These are phyloP conservation scores for Zosterops hypoxanthus DNA, from an alignment of 2,113 vertebrate genomes.

Conservation along the genomic window DNA sequence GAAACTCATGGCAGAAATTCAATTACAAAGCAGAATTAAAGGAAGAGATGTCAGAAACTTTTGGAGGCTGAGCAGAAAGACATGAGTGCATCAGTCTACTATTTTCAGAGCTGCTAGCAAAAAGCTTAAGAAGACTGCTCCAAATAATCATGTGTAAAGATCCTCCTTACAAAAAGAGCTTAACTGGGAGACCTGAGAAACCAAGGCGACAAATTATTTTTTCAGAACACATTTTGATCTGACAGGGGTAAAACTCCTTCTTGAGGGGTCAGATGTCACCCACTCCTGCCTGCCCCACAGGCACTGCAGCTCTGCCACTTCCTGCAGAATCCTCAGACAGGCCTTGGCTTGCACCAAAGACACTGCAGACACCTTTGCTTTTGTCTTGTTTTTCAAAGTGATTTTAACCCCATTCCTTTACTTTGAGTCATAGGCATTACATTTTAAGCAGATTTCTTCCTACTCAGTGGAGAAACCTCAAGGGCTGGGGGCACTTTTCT, in stretches of 20 bases:
- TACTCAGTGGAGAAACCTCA: not conserved
- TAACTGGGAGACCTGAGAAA: rapidly evolving
- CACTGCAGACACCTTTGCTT: not conserved
- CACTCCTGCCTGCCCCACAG: rapidly evolving
- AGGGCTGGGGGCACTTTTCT: not conserved
- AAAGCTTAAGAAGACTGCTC: not conserved
- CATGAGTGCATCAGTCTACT: not conserved
- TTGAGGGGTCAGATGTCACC: not conserved
- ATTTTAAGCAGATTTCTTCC: not conserved
- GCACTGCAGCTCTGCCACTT: not conserved
- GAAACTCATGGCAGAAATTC: constrained; percentile 31
- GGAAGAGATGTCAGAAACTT: constrained; percentile 44
- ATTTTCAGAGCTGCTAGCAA: not conserved
- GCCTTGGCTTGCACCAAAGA: not conserved
- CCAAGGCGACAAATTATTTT: not conserved
- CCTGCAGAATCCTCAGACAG: not conserved
- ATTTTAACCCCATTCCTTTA: not conserved
- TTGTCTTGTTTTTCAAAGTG: not conserved
- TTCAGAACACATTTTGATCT: not conserved
- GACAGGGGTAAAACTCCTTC: not conserved
- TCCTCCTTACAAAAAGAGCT: not conserved
- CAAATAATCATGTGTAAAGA: not conserved
- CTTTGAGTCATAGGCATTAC: not conserved
- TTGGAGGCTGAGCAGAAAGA: constrained; percentile 17
- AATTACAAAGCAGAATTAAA: constrained; percentile 57